Conservation (phyloP, 2,888 invertebrate genomes). For the Stenodera caucasica region DNA sequence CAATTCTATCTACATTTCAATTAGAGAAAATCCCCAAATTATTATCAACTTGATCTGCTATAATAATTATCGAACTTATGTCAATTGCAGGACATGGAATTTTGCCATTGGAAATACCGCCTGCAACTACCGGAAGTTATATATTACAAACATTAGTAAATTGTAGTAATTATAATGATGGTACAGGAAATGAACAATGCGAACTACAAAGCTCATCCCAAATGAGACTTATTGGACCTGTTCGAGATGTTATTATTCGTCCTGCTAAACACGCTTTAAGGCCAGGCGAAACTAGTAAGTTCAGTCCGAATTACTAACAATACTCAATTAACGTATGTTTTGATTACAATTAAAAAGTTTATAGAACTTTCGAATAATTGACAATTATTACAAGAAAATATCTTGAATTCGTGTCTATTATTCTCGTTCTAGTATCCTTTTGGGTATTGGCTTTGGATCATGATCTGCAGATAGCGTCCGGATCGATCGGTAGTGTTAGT, state of each 20-base stretch:
- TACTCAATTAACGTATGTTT: too few species aligned
- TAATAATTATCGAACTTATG: neutral
- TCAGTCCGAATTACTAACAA: too few species aligned
- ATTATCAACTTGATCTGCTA: neutral
- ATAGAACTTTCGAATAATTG: too few species aligned
- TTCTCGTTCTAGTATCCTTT: constrained; percentile 62
- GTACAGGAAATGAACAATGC: constrained; percentile 57
- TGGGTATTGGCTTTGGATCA: constrained; percentile 69
- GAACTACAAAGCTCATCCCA: constrained; percentile 64
- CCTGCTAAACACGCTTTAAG: constrained; percentile 65
- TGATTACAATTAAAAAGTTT: too few species aligned
- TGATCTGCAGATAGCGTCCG: constrained; percentile 62
- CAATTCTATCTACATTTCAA: too few species aligned
- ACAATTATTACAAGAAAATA: neutral
- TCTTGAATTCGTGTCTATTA: neutral
- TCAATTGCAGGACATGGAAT: constrained; percentile 65
- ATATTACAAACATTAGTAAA: constrained; percentile 65
- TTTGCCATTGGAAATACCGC: constrained; percentile 63
- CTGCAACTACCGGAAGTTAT: constrained; percentile 63
- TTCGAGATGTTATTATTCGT: constrained; percentile 66
- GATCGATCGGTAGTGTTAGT: constrained; percentile 63
- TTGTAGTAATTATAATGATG: constrained; percentile 47
- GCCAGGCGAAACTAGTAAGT: constrained; percentile 67
- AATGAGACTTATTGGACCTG: constrained; percentile 65
- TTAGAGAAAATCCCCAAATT: neutral